Evolutionary conservation across 1,140 invertebrate genomes (phyloP).

Genomic region (Drosophila rhopaloa): DNA sequence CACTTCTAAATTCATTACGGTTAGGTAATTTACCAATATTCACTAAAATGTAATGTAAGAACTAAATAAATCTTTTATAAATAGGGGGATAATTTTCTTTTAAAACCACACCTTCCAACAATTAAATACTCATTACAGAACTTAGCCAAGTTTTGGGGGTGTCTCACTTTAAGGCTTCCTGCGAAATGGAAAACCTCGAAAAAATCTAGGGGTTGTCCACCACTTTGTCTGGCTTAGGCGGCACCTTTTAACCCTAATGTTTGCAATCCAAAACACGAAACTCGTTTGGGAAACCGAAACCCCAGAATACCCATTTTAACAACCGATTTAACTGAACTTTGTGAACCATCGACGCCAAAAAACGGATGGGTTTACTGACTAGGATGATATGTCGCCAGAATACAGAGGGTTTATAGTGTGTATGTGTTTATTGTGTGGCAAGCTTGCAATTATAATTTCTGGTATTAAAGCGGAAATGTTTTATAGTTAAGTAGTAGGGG

Average conservation of each 20-base stretch:
- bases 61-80: not conserved
- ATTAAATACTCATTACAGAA: slow-evolving; percentile 43
- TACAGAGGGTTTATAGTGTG: not conserved
- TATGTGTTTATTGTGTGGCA: slow-evolving; percentile 17
- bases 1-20: not conserved
- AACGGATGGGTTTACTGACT: slow-evolving; percentile 41
- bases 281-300: slow-evolving; percentile 36
- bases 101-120: not conserved
- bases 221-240: slow-evolving; percentile 61
- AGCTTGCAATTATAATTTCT: not conserved
- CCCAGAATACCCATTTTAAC: slow-evolving; percentile 52
- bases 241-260: slow-evolving; percentile 63
- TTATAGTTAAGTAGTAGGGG: not conserved
- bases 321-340: slow-evolving; percentile 78
- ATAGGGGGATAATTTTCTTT: no score
- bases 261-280: slow-evolving; percentile 26
- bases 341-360: slow-evolving; percentile 25
- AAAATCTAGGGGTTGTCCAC: slow-evolving; percentile 36
- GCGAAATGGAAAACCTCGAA: slow-evolving; percentile 9
- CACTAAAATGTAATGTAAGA: not conserved
- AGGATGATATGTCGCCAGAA: slow-evolving; percentile 1
- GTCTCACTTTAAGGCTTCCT: slow-evolving; percentile 48
- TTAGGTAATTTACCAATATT: not conserved
- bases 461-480: slow-evolving; percentile 4
- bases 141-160: slow-evolving; percentile 13